Conservation (phyloP, 2,113 vertebrate genomes). For the Poeciliopsis prolifica region DNA sequence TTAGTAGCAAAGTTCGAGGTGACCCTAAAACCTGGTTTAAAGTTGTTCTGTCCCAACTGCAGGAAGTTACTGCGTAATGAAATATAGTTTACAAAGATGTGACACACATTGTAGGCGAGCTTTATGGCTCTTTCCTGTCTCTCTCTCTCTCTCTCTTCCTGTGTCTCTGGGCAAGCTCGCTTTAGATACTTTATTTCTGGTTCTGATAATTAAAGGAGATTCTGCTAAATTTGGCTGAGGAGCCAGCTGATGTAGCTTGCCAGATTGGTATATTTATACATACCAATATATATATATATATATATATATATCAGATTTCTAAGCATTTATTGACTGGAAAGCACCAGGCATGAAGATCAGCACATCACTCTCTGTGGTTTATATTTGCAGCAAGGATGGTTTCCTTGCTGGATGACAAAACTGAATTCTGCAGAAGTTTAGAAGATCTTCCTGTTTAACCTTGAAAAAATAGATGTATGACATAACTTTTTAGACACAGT, state of each 20-base stretch:
- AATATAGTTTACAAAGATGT: not conserved
- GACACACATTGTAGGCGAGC: not conserved
- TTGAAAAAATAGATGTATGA: not conserved
- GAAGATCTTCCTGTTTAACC: not conserved
- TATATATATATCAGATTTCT: not conserved
- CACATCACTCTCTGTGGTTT: not conserved
- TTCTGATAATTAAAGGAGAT: slow-evolving; percentile 6
- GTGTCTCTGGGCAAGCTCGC: not conserved
- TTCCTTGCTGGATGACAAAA: not conserved
- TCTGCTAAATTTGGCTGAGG: not conserved
- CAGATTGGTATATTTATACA: not conserved
- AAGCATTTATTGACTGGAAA: not conserved
- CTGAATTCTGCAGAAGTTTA: not conserved
- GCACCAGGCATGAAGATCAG: not conserved
- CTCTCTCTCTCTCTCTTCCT: not conserved
- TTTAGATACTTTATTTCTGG: slow-evolving; percentile 12
- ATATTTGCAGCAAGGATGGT: not conserved
- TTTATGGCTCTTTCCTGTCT: not conserved
- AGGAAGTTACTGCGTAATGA: slow-evolving; percentile 10
- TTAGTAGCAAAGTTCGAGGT: not conserved
- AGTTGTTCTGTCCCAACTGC: not conserved
- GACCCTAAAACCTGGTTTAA: not conserved
- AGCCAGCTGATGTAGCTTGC: not conserved
- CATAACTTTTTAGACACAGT: not conserved
- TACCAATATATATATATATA: no score